phyloP scores from a whole-genome alignment of 2,888 invertebrate species.

The Drosophila nr. perissopoda region DNA sequence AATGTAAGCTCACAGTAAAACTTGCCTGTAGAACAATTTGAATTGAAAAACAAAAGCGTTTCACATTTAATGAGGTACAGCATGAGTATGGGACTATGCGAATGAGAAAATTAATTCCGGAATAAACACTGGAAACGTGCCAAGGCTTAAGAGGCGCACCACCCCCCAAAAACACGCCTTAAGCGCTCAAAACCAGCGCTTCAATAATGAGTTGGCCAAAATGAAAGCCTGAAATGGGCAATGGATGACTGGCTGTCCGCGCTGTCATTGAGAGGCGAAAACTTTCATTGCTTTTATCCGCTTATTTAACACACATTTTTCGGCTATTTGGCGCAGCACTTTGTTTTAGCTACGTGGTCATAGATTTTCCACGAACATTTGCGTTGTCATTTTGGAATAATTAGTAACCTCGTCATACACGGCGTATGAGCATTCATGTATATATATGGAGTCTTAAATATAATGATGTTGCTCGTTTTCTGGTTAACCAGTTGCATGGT shows the following conservation, averaged over 20 bases:
- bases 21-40: constrained; percentile 31
- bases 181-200: constrained; percentile 39
- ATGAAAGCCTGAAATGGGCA: constrained; percentile 47
- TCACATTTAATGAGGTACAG: constrained; percentile 33
- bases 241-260: constrained; percentile 9
- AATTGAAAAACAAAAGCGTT: constrained; percentile 43
- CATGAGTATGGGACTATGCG: constrained; percentile 15
- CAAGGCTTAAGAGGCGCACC: constrained; percentile 22
- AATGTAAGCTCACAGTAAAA: constrained; percentile 59
- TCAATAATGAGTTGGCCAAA: constrained; percentile 69
- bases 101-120: constrained; percentile 36
- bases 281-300: constrained; percentile 73
- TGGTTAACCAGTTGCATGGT: constrained; percentile 2
- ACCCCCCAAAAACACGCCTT: constrained; percentile 39
- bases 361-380: constrained; percentile 50
- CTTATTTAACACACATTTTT: constrained; percentile 77
- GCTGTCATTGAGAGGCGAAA: constrained; percentile 58
- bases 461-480: constrained; percentile 20
- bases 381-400: constrained; percentile 72
- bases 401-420: constrained; percentile 52
- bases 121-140: constrained; percentile 56
- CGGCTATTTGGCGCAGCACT: constrained; percentile 61
- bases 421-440: constrained; percentile 49
- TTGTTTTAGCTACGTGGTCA: constrained; percentile 42
- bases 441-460: constrained; percentile 10